A percentile compares a stretch with the other conserved stretches of the same genome.
Conservation (phyloP, 1,140 invertebrate genomes). For the Drosophila tropicalis region DNA sequence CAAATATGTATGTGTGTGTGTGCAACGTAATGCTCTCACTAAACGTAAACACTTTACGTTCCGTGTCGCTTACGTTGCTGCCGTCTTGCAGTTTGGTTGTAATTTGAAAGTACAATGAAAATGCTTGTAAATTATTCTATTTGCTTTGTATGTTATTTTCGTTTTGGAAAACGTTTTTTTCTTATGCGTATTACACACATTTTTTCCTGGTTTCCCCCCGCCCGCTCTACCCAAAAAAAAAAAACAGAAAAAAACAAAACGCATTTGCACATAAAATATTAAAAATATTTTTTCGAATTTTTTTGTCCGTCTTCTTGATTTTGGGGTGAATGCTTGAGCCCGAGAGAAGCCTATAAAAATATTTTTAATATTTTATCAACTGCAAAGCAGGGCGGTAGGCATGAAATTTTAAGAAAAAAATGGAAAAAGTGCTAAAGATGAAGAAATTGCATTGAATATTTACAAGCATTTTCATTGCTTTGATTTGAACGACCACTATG, state of each 20-base stretch:
- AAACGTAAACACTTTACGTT: constrained; percentile 59
- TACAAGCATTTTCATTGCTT: constrained; percentile 81
- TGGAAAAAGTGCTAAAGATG: constrained; percentile 13
- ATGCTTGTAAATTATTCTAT: constrained; percentile 81
- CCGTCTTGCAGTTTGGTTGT: constrained; percentile 76
- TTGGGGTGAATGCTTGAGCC: constrained; percentile 43
- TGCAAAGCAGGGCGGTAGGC: constrained; percentile 62
- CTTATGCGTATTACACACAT: constrained; percentile 32
- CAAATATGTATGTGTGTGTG: constrained; percentile 41
- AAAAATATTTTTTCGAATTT: constrained; percentile 53
- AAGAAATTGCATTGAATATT: constrained; percentile 77
- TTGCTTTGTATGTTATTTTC: constrained; percentile 67
- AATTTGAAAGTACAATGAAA: constrained; percentile 82
- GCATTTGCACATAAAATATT: constrained; percentile 80
- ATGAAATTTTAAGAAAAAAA: constrained; percentile 30
- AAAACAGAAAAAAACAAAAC: constrained; percentile 5
- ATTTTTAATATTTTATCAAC: constrained; percentile 80
- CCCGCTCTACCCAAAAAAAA: constrained; percentile 4
- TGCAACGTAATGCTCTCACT: constrained; percentile 71
- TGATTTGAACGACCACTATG: constrained; percentile 65
- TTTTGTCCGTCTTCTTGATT: constrained; percentile 44
- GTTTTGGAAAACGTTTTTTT: constrained; percentile 16
- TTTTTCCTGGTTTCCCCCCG: constrained; percentile 15
- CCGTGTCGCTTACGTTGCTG: constrained; percentile 66
- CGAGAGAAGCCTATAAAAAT: constrained; percentile 59